phyloP scores from a whole-genome alignment of 2,113 vertebrate species.

The Rostratula benghalensis region DNA sequence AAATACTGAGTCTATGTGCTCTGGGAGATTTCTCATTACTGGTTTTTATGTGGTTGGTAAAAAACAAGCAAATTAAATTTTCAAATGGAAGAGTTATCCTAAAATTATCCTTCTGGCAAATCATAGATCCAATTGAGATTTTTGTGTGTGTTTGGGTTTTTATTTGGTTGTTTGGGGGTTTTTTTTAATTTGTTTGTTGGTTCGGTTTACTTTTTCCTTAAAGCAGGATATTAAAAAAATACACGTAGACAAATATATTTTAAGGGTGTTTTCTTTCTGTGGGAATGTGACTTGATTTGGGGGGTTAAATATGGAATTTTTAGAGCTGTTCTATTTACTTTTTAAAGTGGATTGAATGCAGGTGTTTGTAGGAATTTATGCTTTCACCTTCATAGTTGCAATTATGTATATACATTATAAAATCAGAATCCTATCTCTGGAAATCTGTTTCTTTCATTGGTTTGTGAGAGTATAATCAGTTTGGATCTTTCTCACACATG shows the following conservation, averaged over 20 bases:
- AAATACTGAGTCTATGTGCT: not conserved
- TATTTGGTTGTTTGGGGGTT: not conserved
- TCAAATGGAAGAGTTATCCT: not conserved
- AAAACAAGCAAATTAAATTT: not conserved
- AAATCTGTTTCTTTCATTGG: slow-evolving; percentile 36
- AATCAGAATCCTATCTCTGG: not conserved
- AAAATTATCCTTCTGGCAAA: not conserved
- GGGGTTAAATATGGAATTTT: not conserved
- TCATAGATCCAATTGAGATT: not conserved
- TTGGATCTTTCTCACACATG: slow-evolving; percentile 18
- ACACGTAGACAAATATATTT: not conserved
- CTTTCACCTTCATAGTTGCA: not conserved
- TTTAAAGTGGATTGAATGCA: not conserved
- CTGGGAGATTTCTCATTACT: not conserved
- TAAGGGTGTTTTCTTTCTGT: not conserved
- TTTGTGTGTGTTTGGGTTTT: not conserved
- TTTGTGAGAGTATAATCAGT: not conserved
- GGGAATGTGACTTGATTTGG: not conserved
- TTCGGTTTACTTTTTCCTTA: no score
- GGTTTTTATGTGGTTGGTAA: not conserved
- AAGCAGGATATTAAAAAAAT: not conserved
- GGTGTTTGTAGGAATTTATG: not conserved
- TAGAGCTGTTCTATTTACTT: not conserved
- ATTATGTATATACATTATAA: not conserved
- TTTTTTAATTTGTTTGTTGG: not conserved